A percentile compares a stretch with the other conserved stretches of the same genome.
Conservation (phyloP, 2,888 invertebrate species). For the Thalpophila matura region DNA sequence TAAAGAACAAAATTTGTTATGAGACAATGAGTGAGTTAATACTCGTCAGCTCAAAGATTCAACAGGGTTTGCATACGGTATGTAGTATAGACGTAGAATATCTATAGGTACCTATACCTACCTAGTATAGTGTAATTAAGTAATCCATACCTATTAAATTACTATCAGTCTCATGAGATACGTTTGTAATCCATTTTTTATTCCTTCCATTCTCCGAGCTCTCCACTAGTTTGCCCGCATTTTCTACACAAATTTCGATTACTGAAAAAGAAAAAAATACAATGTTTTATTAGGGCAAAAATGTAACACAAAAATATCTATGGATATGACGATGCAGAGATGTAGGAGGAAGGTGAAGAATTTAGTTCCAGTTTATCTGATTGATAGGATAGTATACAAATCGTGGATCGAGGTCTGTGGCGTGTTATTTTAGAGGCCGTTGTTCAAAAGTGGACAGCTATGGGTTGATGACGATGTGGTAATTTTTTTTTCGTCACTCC, state of each 20-base stretch:
- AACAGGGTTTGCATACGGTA: slow-evolving; percentile 22
- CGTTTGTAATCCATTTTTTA: slow-evolving; percentile 75
- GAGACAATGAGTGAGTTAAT: background rate
- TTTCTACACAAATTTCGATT: slow-evolving; percentile 82
- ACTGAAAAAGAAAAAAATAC: slow-evolving; percentile 74
- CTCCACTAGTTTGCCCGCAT: slow-evolving; percentile 74
- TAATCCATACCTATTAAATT: slow-evolving; percentile 77
- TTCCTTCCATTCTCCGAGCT: slow-evolving; percentile 80
- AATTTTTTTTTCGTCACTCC: too few relatives aligned
- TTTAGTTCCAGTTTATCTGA: too few relatives aligned
- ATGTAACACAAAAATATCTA: too few relatives aligned
- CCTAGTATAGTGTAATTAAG: background rate
- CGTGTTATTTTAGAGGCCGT: too few relatives aligned
- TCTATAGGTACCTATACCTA: background rate
- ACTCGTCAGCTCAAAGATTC: slow-evolving; percentile 25
- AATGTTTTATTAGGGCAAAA: background rate
- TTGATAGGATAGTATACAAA: too few relatives aligned
- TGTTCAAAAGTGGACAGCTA: too few relatives aligned
- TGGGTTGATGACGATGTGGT: too few relatives aligned
- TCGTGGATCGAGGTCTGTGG: too few relatives aligned
- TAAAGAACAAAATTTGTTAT: background rate
- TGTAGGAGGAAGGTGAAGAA: too few relatives aligned
- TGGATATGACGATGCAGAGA: too few relatives aligned
- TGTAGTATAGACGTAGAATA: background rate
- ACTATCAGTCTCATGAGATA: slow-evolving; percentile 78